Percentiles rank a stretch among this genome's conserved stretches.
These are phyloP conservation scores for Oeneis ivallda DNA, from an alignment of 2,888 invertebrate species.

Conservation along the genomic window DNA sequence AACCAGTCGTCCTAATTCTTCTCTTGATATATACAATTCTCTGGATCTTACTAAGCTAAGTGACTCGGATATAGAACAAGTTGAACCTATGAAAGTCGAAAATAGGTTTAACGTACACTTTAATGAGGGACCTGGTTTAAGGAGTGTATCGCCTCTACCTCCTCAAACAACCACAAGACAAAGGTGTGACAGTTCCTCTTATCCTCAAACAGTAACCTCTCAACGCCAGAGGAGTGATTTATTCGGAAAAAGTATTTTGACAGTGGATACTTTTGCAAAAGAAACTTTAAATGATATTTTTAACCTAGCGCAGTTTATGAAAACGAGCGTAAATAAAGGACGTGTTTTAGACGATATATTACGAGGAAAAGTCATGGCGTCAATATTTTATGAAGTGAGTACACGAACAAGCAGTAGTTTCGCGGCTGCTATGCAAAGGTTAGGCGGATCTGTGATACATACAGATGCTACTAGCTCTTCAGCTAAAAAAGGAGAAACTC, in stretches of 20 bases:
- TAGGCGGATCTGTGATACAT: slow-evolving; percentile 95
- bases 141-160: slow-evolving; percentile 78
- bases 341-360: slow-evolving; percentile 92
- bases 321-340: slow-evolving; percentile 91
- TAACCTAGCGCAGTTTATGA: slow-evolving; percentile 94
- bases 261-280: slow-evolving; percentile 92
- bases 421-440: slow-evolving; percentile 96
- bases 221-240: slow-evolving; percentile 74
- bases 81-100: slow-evolving; percentile 60
- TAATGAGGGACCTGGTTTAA: slow-evolving; percentile 70
- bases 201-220: slow-evolving; percentile 65
- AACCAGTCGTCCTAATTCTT: slow-evolving; percentile 79
- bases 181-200: slow-evolving; percentile 82
- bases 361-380: slow-evolving; percentile 96
- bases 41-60: slow-evolving; percentile 62
- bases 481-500: slow-evolving; percentile 96
- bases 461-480: slow-evolving; percentile 96
- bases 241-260: slow-evolving; percentile 90
- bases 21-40: slow-evolving; percentile 76
- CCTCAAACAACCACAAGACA: slow-evolving; percentile 68
- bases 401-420: slow-evolving; percentile 98
- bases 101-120: slow-evolving; percentile 82
- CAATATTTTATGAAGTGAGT: slow-evolving; percentile 98
- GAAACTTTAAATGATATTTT: slow-evolving; percentile 96
- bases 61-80: slow-evolving; percentile 69